Conservation (phyloP, 2,797 vertebrate species). For the Salarias fasciatus region DNA sequence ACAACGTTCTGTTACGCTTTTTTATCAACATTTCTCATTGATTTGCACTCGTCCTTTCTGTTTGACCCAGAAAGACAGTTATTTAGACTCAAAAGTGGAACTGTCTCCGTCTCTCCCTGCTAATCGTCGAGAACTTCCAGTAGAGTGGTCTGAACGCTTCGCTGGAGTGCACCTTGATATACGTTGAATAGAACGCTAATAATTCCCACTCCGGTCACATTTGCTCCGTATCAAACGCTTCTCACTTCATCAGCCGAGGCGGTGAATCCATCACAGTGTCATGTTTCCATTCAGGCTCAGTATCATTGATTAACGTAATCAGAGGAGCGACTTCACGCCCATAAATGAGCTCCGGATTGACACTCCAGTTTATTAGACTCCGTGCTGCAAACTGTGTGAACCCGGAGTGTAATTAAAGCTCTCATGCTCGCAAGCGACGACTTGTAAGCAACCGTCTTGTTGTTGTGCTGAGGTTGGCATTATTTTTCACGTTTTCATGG, state of each 20-base stretch:
- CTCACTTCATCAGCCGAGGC: conserved; percentile 48
- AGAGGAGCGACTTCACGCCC: conserved; percentile 52
- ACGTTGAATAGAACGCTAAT: conserved; percentile 26
- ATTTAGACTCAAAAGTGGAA: too few relatives aligned
- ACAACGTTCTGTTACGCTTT: too few relatives aligned
- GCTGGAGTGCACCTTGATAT: conserved; percentile 22
- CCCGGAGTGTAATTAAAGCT: conserved; percentile 71
- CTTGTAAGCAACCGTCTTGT: conserved; percentile 29
- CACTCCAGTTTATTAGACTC: conserved; percentile 72
- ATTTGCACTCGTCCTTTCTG: too few relatives aligned
- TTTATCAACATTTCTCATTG: too few relatives aligned
- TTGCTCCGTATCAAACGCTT: conserved; percentile 48
- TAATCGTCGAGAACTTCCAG: neutral
- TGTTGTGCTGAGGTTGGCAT: conserved; percentile 35
- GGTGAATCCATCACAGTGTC: conserved; percentile 51
- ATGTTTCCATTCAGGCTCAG: conserved; percentile 53
- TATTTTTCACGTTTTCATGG: conserved; percentile 24
- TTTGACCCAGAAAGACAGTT: too few relatives aligned
- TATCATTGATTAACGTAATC: conserved; percentile 73
- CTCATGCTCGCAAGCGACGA: conserved; percentile 39
- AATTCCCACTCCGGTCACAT: conserved; percentile 36
- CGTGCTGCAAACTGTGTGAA: conserved; percentile 55
- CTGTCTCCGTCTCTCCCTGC: too few relatives aligned
- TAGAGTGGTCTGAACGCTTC: conserved; percentile 23
- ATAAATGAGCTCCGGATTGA: conserved; percentile 76